A percentile compares a stretch with the other conserved stretches of the same genome.
Conservation (phyloP, 1,140 invertebrate species). For the Augochlora pura region DNA sequence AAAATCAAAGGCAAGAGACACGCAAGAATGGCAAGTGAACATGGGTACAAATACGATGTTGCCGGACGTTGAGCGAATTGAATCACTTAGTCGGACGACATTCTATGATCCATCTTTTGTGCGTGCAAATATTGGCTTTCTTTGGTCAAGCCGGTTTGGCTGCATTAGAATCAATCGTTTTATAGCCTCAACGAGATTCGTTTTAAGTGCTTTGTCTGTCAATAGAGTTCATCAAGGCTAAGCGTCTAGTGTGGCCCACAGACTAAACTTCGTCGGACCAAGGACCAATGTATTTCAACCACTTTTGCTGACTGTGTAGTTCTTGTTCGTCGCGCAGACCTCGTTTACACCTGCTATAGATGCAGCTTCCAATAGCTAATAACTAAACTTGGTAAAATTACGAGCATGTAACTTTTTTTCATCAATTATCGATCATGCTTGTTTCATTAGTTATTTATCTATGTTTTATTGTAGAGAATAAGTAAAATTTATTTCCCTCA, state of each 20-base stretch:
- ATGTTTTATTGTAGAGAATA: no score
- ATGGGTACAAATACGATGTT: constrained; percentile 64
- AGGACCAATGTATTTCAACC: neutral
- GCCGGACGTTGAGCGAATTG: constrained; percentile 75
- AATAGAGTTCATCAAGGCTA: constrained; percentile 74
- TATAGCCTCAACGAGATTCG: constrained; percentile 72
- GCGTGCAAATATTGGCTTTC: constrained; percentile 77
- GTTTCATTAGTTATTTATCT: no score
- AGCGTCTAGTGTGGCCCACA: constrained; percentile 76
- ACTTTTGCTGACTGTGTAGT: neutral
- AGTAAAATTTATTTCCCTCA: no score
- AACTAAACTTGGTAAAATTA: no score
- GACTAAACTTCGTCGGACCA: constrained; percentile 28
- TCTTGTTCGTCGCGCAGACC: neutral
- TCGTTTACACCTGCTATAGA: no score
- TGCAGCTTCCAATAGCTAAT: no score
- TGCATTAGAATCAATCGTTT: constrained; percentile 73
- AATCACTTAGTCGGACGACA: constrained; percentile 77
- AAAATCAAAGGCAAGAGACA: neutral
- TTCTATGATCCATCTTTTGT: constrained; percentile 78
- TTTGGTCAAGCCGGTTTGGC: constrained; percentile 65
- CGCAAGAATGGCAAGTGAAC: neutral
- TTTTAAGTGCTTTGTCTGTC: constrained; percentile 74
- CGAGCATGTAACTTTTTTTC: no score
- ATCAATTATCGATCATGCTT: no score